phyloP scores from a whole-genome alignment of 92 coral and sea anemone genomes.

The Paragorgia papillata region DNA sequence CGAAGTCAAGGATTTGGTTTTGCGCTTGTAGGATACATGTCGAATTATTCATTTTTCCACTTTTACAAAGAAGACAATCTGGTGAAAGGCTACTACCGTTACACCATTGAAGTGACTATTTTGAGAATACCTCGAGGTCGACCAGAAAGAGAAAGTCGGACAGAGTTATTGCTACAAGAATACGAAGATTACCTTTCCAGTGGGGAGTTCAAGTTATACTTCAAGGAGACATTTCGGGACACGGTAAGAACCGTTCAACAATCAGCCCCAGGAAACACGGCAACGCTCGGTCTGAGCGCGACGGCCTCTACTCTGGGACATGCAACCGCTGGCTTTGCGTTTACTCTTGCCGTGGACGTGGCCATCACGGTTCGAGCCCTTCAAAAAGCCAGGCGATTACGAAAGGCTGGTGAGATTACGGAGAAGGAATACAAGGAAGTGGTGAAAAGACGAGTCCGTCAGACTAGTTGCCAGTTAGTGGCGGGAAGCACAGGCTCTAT shows the following conservation, averaged over 20 bases:
- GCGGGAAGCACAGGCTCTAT: slow-evolving; percentile 97
- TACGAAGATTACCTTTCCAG: slow-evolving; percentile 29
- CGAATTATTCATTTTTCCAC: neutral
- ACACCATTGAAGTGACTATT: neutral
- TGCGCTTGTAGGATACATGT: neutral
- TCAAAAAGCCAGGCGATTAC: slow-evolving; percentile 75
- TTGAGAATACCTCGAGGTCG: neutral
- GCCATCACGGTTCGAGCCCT: slow-evolving; percentile 91
- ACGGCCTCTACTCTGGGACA: slow-evolving; percentile 95
- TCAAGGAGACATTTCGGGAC: slow-evolving; percentile 58
- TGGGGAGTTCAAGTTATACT: slow-evolving; percentile 18
- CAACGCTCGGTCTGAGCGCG: slow-evolving; percentile 97
- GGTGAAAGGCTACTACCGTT: neutral
- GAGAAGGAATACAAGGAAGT: slow-evolving; percentile 78
- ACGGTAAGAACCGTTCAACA: slow-evolving; percentile 89
- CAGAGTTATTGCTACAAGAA: neutral
- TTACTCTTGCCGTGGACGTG: slow-evolving; percentile 85
- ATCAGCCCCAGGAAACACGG: slow-evolving; percentile 93
- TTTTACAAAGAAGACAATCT: slow-evolving; percentile 15
- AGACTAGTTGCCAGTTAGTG: slow-evolving; percentile 90
- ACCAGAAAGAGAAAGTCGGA: neutral
- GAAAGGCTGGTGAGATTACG: slow-evolving; percentile 81
- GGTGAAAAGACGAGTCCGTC: slow-evolving; percentile 79
- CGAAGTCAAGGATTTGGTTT: neutral
- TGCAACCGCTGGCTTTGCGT: slow-evolving; percentile 95